Evolutionary conservation across 2,888 invertebrate species (phyloP).

Genomic region (Panzeria rudis): DNA sequence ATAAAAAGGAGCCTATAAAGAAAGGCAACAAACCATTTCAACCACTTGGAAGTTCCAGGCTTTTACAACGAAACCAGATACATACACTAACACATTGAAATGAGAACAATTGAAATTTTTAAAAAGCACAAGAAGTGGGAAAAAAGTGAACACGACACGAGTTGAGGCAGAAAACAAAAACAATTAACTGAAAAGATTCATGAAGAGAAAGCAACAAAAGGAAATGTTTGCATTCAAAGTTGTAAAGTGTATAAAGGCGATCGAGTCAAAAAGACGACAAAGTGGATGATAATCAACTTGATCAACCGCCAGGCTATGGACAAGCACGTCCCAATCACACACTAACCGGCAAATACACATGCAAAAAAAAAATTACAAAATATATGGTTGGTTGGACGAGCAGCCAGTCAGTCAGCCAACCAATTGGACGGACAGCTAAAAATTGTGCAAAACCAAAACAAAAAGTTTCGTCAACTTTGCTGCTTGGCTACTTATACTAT

Average conservation of each 20-base stretch:
- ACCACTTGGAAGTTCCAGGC: conserved; percentile 72
- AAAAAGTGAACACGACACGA: conserved; percentile 38
- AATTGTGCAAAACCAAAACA: conserved; percentile 36
- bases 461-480: conserved; percentile 37
- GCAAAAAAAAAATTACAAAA: neutral
- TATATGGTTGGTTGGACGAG: conserved; percentile 17
- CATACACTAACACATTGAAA: conserved; percentile 28
- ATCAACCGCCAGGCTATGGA: conserved; percentile 69
- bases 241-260: conserved; percentile 67
- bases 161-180: conserved; percentile 44
- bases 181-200: conserved; percentile 29
- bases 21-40: conserved; percentile 49
- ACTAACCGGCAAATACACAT: conserved; percentile 32
- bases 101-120: conserved; percentile 59
- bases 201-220: conserved; percentile 69
- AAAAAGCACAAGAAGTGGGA: conserved; percentile 30
- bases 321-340: conserved; percentile 67
- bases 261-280: conserved; percentile 70
- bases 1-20: conserved; percentile 59
- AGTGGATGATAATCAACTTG: conserved; percentile 64
- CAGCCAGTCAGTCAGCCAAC: conserved; percentile 39
- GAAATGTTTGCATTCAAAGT: conserved; percentile 59
- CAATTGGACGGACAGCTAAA: conserved; percentile 29
- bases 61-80: conserved; percentile 61
- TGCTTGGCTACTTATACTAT: conserved; percentile 12